Base-by-base conservation (phyloP, 2,113 vertebrate species). In the Emydocephalus ijimae region DNA sequence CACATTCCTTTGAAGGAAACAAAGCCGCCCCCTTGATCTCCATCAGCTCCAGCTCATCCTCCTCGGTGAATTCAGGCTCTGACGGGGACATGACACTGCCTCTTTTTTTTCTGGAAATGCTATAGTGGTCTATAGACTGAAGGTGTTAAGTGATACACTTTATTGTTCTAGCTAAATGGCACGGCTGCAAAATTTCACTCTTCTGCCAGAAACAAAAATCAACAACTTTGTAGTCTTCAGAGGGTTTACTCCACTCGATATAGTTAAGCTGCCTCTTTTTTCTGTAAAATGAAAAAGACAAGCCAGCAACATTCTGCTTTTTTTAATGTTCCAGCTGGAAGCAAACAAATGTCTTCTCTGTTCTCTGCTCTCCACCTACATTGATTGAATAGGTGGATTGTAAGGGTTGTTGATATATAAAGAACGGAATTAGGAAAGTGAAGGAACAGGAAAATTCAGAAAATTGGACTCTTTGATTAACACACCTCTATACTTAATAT, bases 401-500 rank as follows among this genome's bases (percentile, higher is more conserved):
- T 50, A 85, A 39, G 45, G 15, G 45, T 87, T 90, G 81, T 48
- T 55, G 89, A 81, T 87, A 50, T 87, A 85, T 43, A 90, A 90
- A 87, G 45, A 92, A n/a, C 0, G 3, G 89, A 90, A 93, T 93
- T 61, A 90, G 81, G 24, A 52, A 90, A 90, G 74, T 87, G 81
- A 56, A 89, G 85, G 81, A 64, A 90, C 88, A 90, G 56, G 81
- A 85, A 61, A 90, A 90, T 93, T 85, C n/a, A 90, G 89, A 81
- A 55, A 55, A 57, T 57, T 52, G 74, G 92, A 43, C 88, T 90
- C 89, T 87, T 93, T 90, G 56, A 93, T 90, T 90, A 93, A 93
- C 81, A 86, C 89, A 87, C 81, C 92, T 93, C 45, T 93, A 87
- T 54, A 90, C 81, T 90, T 87, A 90, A 90, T 64, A 90, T 93